phyloP scores from a whole-genome alignment of 2,888 invertebrate species.

The Hirtodrosophila cameraria region DNA sequence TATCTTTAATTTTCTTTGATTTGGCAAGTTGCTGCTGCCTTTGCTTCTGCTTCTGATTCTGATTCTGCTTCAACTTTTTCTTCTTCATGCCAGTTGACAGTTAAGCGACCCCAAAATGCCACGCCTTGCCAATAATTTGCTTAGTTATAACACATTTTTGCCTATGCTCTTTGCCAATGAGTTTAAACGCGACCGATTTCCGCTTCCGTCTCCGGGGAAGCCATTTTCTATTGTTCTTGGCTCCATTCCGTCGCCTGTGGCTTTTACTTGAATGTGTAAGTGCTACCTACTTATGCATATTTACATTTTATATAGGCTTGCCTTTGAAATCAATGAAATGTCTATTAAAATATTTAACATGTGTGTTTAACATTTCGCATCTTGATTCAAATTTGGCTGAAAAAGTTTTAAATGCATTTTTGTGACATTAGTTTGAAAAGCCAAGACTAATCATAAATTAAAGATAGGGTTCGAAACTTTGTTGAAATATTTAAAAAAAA shows the following conservation, averaged over 20 bases:
- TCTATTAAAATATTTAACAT: too few species aligned
- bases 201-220: constrained; percentile 60
- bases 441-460: too few species aligned
- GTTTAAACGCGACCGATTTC: constrained; percentile 66
- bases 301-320: not conserved
- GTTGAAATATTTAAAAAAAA: too few species aligned
- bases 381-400: too few species aligned
- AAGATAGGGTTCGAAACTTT: too few species aligned
- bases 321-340: not conserved
- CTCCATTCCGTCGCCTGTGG: not conserved
- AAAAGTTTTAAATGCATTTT: too few species aligned
- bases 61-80: too few species aligned
- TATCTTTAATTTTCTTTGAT: constrained; percentile 37
- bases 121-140: constrained; percentile 48
- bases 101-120: constrained; percentile 17
- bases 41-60: too few species aligned
- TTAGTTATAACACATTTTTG: constrained; percentile 30
- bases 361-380: too few species aligned
- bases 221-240: constrained; percentile 40
- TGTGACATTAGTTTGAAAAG: too few species aligned
- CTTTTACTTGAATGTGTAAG: not conserved
- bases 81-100: constrained; percentile 52
- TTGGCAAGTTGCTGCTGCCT: constrained; percentile 26
- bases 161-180: constrained; percentile 26
- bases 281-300: not conserved